Evolutionary conservation across 2,888 invertebrate species (phyloP), one percentile per base, ranked within the genome.

Genomic region (Nesidiocoris tenuis): DNA sequence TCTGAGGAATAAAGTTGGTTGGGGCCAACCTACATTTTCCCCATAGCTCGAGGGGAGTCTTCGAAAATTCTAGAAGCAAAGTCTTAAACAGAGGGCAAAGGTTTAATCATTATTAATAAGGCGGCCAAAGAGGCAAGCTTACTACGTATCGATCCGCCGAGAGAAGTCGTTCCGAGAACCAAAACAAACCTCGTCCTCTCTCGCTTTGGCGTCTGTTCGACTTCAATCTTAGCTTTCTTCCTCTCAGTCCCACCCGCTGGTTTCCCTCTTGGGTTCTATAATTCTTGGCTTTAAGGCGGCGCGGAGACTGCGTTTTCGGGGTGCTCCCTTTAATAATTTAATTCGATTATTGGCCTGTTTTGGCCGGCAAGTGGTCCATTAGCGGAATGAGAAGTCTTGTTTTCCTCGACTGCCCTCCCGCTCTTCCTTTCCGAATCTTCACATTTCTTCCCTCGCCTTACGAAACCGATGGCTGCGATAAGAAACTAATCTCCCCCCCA

Each of bases 311-410:
- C 23, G 39, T 39, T 39, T 39, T 39, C 39, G 12, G 39, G 39
- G 39, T 39, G 64, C 7, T 25, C 23, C 22, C 55, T 74, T 76
- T 74, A 72, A 74, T 76, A 74, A 76, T 76, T 74, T 76, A 76
- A 76, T 76, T 76, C 67, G 66, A 76, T 76, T 76, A 76, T 76
- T 76, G 76, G 76, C 71, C 71, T 74, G 67, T 67, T 66, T 22
- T 54, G 72, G 63, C 56, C 61, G 71, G 72, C 71, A 61, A 56
- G 25, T 68, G 56, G 59, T 70, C 76, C 76, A 76, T 76, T 76
- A 76, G 76, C 54, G 72, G 76, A 76, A 76, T 76, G 76, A 76
- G 76, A 61, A 25, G 67, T 74, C 76, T 76, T 76, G 76, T 76
- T 76, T 76, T 76, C 72, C 74, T 74, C 23, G 7, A 55, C 22